Evolutionary conservation across 2,797 vertebrate species (phyloP), one percentile per base, ranked within the genome.

Genomic region (Malurus leucopterus): DNA sequence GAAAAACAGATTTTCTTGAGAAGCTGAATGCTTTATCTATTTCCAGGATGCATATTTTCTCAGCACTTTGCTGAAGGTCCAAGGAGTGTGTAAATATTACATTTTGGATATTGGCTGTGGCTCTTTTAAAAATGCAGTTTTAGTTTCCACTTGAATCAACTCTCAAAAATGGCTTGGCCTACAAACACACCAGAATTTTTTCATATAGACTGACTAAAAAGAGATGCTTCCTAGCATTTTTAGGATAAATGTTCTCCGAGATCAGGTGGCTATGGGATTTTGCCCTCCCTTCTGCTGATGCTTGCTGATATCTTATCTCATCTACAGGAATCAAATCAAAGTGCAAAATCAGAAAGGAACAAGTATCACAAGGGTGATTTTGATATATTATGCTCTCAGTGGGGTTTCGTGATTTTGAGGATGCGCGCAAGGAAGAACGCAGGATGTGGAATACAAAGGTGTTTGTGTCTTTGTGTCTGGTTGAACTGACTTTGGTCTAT

Each of bases 371-470:
- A 36, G 40, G 13, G 15, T 46, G 26, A 3, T 75, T 82, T 72
- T 50, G 9, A 26, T 69, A 54, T 3, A 4, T 13, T 63, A 6
- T n/a, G 2, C 27, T 58, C 4, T 81, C 34, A 53, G 9, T 53
- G 36, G 40, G 11, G 21, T 61, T 76, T 62, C 13, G 13, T 10
- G 19, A 13, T 47, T 76, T 50, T 7, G 10, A 58, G 51, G 17
- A 29, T 43, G 36, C 16, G 11, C n/a, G 34, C 44, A 63, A 51
- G 43, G 41, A 38, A 57, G 54, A 65, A 58, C 8, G 24, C 0
- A 4, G 30, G 8, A 61, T 0, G 0, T 55, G 34, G 44, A 77
- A 19, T 12, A n/a, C 36, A 17, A 32, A 53, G 11, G 5, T 71
- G 20, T 63, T 73, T 64, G 15, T 53, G 15, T 41, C 36, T 46